Conservation (phyloP, 92 coral and sea anemone genomes). For the Isaurus tuberculatus region DNA sequence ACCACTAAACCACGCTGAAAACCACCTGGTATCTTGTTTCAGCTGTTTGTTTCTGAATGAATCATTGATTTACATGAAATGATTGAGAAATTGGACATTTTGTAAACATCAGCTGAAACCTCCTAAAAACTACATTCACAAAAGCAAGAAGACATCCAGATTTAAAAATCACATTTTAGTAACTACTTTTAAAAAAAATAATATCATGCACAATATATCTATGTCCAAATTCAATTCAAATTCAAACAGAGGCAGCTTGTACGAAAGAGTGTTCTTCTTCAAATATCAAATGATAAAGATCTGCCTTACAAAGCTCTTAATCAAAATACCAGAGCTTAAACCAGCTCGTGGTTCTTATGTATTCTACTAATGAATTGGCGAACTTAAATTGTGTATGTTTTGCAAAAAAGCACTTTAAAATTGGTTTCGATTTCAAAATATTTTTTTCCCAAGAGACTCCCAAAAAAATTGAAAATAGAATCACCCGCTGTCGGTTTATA, state of each 20-base stretch:
- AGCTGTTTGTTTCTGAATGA: not conserved
- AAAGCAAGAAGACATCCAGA: not conserved
- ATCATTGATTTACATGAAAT: not conserved
- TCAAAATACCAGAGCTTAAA: not conserved
- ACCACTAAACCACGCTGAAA: too few species aligned
- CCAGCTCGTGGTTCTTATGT: not conserved
- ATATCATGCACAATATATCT: not conserved
- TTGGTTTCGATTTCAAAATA: not conserved
- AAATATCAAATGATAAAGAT: slow-evolving; percentile 27
- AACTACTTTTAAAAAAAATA: not conserved
- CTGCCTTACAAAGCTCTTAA: not conserved
- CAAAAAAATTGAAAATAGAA: not conserved
- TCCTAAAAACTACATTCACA: not conserved
- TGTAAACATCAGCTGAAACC: not conserved
- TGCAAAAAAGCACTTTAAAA: not conserved
- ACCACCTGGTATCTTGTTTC: not conserved
- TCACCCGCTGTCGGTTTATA: not conserved
- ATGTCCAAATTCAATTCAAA: not conserved
- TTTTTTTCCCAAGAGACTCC: not conserved
- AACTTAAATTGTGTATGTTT: not conserved
- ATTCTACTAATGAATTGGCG: not conserved
- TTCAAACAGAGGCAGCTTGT: not conserved
- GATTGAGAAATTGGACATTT: not conserved
- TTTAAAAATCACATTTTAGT: not conserved
- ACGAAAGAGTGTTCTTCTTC: not conserved